phyloP scores from a whole-genome alignment of 2,888 invertebrate genomes.

The Polylopha cassiicola region DNA sequence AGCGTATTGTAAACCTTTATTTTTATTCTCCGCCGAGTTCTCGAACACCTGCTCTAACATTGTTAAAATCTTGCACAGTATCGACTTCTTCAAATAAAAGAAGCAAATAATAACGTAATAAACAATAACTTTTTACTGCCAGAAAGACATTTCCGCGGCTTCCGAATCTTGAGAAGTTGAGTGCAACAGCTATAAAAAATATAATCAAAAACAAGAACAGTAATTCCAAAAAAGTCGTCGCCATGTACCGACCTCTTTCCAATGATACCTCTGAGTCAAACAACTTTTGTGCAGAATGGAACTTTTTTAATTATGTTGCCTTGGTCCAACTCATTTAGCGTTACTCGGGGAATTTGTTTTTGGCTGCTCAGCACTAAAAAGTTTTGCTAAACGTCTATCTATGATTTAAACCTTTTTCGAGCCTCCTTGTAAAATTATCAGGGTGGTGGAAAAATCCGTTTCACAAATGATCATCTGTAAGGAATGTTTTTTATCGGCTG shows the following conservation, averaged over 20 bases:
- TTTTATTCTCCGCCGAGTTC: conserved; percentile 2
- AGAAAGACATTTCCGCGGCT: conserved; percentile 8
- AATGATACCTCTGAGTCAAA: conserved; percentile 28
- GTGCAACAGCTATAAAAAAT: conserved; percentile 26
- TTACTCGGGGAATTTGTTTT: conserved; percentile 27
- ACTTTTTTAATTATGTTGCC: conserved; percentile 44
- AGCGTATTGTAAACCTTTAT: conserved; percentile 1
- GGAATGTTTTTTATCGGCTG: too few relatives aligned
- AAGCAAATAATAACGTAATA: conserved; percentile 15
- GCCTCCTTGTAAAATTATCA: too few relatives aligned
- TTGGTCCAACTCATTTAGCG: conserved; percentile 32
- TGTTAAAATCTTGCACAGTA: too few relatives aligned
- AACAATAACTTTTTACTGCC: conserved; percentile 23
- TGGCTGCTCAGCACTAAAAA: neutral
- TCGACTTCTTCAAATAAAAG: conserved; percentile 9
- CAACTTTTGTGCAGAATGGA: conserved; percentile 29
- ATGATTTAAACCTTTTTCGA: neutral
- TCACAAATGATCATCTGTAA: too few relatives aligned
- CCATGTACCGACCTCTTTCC: conserved; percentile 22
- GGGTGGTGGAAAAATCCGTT: too few relatives aligned
- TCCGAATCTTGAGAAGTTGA: conserved; percentile 19
- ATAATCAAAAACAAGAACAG: conserved; percentile 30
- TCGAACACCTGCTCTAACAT: conserved; percentile 12
- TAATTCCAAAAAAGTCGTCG: conserved; percentile 28
- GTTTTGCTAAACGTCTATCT: neutral